These are phyloP conservation scores for Scyliorhinus canicula DNA, from an alignment of 2,797 vertebrate species.

Conservation along the genomic window DNA sequence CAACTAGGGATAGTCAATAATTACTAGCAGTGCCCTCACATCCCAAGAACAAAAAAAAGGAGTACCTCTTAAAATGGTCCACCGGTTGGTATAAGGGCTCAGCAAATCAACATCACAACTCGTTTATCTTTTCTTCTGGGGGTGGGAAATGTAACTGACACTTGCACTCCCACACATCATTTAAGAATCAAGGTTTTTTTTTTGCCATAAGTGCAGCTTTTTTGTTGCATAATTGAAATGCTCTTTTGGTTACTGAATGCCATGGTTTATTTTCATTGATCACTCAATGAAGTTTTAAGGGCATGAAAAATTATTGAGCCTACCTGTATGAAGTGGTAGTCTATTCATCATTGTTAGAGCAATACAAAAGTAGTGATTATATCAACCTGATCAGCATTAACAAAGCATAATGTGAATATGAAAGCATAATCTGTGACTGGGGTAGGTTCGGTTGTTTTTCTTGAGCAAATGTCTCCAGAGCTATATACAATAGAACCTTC, in stretches of 20 bases:
- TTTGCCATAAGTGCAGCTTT: neutral
- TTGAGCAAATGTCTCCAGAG: neutral
- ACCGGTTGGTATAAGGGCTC: neutral
- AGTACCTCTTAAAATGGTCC: too few relatives aligned
- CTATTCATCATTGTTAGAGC: neutral
- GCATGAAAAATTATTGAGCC: neutral
- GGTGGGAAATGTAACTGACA: neutral
- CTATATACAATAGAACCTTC: neutral
- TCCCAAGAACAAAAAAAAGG: neutral
- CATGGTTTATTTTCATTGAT: slow-evolving; percentile 21
- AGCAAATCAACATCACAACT: neutral
- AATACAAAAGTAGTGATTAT: slow-evolving; percentile 10
- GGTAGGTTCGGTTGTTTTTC: neutral
- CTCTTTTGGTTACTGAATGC: slow-evolving; percentile 10
- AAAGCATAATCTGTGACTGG: neutral
- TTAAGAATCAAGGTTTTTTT: slow-evolving; percentile 3
- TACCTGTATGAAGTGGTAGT: too few relatives aligned
- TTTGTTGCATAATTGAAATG: slow-evolving; percentile 24
- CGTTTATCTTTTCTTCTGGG: neutral
- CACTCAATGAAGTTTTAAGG: neutral
- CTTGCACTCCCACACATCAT: slow-evolving; percentile 29
- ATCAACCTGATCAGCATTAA: neutral
- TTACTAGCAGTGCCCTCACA: neutral
- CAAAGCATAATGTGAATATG: neutral
- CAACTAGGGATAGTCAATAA: neutral